Conservation (phyloP, 2,113 vertebrate genomes). For the Tapirus terrestris region DNA sequence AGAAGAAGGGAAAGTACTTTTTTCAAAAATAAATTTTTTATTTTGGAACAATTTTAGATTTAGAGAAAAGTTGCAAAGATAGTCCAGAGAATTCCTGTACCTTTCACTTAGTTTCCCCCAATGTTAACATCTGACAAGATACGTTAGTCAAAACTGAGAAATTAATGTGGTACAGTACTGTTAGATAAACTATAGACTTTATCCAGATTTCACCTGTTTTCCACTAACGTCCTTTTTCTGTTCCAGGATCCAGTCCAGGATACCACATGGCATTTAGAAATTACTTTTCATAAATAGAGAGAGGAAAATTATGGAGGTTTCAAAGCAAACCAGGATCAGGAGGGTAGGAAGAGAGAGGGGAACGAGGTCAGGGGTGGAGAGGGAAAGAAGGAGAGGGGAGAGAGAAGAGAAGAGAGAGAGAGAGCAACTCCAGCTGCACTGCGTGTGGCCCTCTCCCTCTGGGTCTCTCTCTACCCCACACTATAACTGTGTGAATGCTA, state of each 20-base stretch:
- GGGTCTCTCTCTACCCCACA: neutral
- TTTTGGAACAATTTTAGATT: constrained; percentile 2
- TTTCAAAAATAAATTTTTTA: neutral
- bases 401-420: neutral
- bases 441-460: neutral
- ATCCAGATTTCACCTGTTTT: neutral
- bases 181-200: neutral
- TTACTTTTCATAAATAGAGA: neutral
- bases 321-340: neutral
- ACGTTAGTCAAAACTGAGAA: neutral
- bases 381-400: neutral
- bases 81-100: neutral
- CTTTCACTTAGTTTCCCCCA: neutral
- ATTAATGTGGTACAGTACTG: neutral
- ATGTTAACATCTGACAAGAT: neutral
- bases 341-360: neutral
- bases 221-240: neutral
- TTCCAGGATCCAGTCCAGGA: neutral
- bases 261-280: neutral
- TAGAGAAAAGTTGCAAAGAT: neutral
- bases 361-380: neutral
- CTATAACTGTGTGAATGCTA: neutral
- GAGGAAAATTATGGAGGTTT: neutral
- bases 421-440: neutral
- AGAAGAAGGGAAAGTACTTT: neutral